Evolutionary conservation across 30 jellyfish, hydroid and myxozoan species (phyloP).

Genomic region (Aurelia sp.): DNA sequence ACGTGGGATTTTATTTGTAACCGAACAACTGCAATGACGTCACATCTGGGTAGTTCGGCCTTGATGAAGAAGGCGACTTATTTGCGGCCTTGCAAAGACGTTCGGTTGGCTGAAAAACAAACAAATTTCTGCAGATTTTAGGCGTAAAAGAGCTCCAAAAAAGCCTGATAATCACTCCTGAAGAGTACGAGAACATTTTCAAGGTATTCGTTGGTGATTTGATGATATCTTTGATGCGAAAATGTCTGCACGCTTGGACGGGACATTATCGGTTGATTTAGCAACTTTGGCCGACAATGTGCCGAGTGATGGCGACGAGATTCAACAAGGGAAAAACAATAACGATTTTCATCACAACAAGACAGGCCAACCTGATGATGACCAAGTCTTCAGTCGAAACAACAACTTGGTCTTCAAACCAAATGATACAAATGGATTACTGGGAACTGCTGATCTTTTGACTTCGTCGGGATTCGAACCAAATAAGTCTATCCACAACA

Average conservation of each 20-base stretch:
- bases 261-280: slow-evolving; percentile 61
- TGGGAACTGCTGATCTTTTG: slow-evolving; percentile 19
- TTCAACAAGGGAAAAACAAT: slow-evolving; percentile 24
- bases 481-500: slow-evolving; percentile 10
- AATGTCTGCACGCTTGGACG: slow-evolving; percentile 70
- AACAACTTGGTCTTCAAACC: slow-evolving; percentile 37
- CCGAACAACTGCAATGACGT: slow-evolving; percentile 19
- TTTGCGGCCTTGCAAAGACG: slow-evolving; percentile 32
- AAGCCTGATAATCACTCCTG: not conserved
- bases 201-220: not conserved
- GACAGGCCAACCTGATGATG: slow-evolving; percentile 62
- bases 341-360: slow-evolving; percentile 40
- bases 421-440: not conserved
- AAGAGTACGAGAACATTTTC: not conserved
- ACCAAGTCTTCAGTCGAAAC: slow-evolving; percentile 49
- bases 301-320: slow-evolving; percentile 73
- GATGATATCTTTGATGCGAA: no score
- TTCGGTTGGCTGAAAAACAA: slow-evolving; percentile 14
- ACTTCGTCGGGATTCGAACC: slow-evolving; percentile 15
- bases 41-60: slow-evolving; percentile 43
- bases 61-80: slow-evolving; percentile 33
- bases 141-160: not conserved
- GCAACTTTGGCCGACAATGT: slow-evolving; percentile 58
- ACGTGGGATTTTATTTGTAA: slow-evolving; percentile 20
- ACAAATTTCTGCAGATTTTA: slow-evolving; percentile 4